These are phyloP conservation scores for Argynnis bischoffii DNA, from an alignment of 2,888 invertebrate genomes.

Conservation along the genomic window DNA sequence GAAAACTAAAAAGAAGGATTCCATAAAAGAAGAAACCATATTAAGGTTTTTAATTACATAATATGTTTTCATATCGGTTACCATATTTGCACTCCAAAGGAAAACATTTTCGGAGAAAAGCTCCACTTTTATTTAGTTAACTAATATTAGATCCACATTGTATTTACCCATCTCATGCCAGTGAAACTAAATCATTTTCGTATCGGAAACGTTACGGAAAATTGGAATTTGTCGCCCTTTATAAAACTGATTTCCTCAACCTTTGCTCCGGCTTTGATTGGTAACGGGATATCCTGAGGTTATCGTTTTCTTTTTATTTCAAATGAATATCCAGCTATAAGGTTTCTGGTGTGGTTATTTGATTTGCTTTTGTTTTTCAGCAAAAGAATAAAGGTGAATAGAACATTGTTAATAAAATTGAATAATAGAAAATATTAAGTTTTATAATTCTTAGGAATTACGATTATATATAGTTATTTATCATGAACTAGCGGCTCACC, in stretches of 20 bases:
- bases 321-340: conserved; percentile 28
- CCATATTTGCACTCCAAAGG: not conserved
- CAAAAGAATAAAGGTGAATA: conserved; percentile 8
- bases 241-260: conserved; percentile 67
- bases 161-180: conserved; percentile 30
- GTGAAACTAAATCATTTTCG: conserved; percentile 36
- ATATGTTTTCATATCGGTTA: too few relatives aligned
- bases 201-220: conserved; percentile 40
- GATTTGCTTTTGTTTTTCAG: conserved; percentile 11
- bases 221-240: conserved; percentile 69
- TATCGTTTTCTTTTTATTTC: conserved; percentile 46
- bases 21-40: too few relatives aligned
- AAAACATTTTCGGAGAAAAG: not conserved
- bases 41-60: too few relatives aligned
- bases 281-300: conserved; percentile 44
- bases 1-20: too few relatives aligned
- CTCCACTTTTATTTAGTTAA: conserved; percentile 14
- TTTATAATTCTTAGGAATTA: not conserved
- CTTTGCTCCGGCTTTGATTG: conserved; percentile 61
- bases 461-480: too few relatives aligned
- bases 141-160: conserved; percentile 18
- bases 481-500: too few relatives aligned
- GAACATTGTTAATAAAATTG: conserved; percentile 8
- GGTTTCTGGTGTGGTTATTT: conserved; percentile 20
- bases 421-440: not conserved